phyloP scores from a whole-genome alignment of 2,888 invertebrate genomes.

The Conops quadrifasciatus region DNA sequence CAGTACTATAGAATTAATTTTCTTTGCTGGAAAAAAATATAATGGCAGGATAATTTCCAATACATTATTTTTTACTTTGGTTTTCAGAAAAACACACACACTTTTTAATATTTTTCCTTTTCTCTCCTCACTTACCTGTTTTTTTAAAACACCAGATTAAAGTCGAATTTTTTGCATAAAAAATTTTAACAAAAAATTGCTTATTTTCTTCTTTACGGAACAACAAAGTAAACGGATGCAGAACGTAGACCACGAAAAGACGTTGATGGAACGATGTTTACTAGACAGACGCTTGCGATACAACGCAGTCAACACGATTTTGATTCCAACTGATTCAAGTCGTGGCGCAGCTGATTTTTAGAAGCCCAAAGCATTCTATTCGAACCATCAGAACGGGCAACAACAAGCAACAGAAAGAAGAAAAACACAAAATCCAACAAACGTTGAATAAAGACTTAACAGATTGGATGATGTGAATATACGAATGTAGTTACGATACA shows the following conservation, averaged over 20 bases:
- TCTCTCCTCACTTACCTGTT: neutral
- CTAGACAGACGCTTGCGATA: slow-evolving; percentile 35
- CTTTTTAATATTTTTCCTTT: no score
- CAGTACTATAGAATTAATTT: no score
- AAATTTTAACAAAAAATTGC: neutral
- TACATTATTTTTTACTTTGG: no score
- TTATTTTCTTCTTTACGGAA: neutral
- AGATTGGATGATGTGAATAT: neutral
- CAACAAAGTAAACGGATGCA: neutral
- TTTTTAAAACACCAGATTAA: no score
- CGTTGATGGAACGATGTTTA: slow-evolving; percentile 1
- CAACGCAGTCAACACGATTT: slow-evolving; percentile 57
- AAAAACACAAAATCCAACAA: neutral
- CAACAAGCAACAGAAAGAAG: neutral
- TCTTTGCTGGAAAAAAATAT: no score
- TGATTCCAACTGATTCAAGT: slow-evolving; percentile 54
- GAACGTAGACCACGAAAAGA: slow-evolving; percentile 2
- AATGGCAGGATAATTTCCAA: no score
- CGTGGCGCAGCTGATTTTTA: slow-evolving; percentile 58
- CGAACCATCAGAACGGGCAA: neutral
- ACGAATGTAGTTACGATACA: neutral
- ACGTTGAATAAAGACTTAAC: neutral
- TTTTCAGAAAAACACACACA: no score
- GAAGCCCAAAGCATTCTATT: slow-evolving; percentile 31
- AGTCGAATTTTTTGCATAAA: neutral